Base-by-base conservation (phyloP, 1,140 invertebrate species). In the Anoplophora glabripennis region DNA sequence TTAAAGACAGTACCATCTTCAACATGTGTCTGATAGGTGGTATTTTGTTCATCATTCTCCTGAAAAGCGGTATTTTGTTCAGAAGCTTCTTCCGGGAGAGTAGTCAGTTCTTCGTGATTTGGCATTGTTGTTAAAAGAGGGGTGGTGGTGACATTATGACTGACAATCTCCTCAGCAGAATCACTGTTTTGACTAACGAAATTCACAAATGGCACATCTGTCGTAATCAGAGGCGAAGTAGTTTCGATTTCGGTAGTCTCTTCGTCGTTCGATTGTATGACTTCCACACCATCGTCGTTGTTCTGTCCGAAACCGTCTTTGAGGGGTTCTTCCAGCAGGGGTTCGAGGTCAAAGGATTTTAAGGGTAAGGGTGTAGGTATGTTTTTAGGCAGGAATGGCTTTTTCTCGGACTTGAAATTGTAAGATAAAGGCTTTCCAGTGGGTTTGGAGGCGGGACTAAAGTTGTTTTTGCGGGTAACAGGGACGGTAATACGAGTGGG, bases 271-370 rank as follows among this genome's bases (percentile, higher is more conserved):
- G 77, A 77, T 68, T 79, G 79, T 10, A 82, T 80, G 9, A 82
- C 77, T 75, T 82, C 70, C 0, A 82, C 81, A 67, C 80, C 79
- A 67, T 75, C 78, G 21, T 72, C 77, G 53, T 72, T 66, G 58
- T 79, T 71, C 37, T 65, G 78, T 65, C 77, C 78, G 72, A 78
- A 77, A 33, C 76, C 63, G 59, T 80, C 76, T 58, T 78, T 78
- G 49, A 80, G 79, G 8, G 78, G 75, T 63, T 81, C 81, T 75
- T 82, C 80, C 35, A 82, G 72, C 45, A 81, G 65, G 8, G 80
- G 76, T 68, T 81, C 80, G 47, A 81, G 73, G 66, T 81, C 78
- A 61, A 72, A 28, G 77, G 79, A 59, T 80, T 80, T 73, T 81
- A 79, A 53, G 74, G 66, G 64, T 64, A 28, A 28, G 5, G 21